Evolutionary conservation across 2,113 vertebrate genomes (phyloP), one percentile per base, ranked within the genome.

Genomic region (Gadus chalcogrammus): DNA sequence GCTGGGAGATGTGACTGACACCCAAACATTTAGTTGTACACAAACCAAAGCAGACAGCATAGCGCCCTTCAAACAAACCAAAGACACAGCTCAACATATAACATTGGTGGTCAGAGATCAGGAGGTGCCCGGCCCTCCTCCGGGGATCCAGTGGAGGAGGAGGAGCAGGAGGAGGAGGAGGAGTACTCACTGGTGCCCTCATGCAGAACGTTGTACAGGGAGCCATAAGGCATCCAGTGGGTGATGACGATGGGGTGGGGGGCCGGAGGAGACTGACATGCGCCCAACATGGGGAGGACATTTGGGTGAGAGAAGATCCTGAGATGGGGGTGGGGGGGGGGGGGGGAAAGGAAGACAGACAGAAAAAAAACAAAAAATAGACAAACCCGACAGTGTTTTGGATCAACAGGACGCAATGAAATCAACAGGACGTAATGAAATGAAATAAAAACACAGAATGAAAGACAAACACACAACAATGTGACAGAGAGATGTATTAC

Each of bases 271-370:
- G 93, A 85, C 88, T 96, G 96, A 88, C 97, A 99, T 68, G 94
- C 97, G 0, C 97, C 97, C 84, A 99, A 88, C 81, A 99, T 95
- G 0, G 97, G 97, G 64, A 99, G 92, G 79, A 99, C 97, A 1
- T 98, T 99, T 8, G 97, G 97, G 84, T 99, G 97, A 22, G 97
- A 99, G 83, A 99, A 99, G 83, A 99, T 99, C 92, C 97, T 99
- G 87, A 69, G 86, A 77, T 82, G 68, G 59, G 68, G 69, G 74
- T 78, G 75, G 84, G 66, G 67, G 66, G 69, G 74, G 15, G 48
- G 18, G 38, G 67, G 52, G 61, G 67, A 17, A 70, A 70, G 74
- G 16, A 71, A 56, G n/a, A 72, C 27, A 76, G 53, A 74, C 59
- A 81, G 28, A 84, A 77, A 70, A 71, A 81, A 77, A 65, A 85